phyloP scores from a whole-genome alignment of 2,113 vertebrate species.

The Pomatorhinus ruficollis region DNA sequence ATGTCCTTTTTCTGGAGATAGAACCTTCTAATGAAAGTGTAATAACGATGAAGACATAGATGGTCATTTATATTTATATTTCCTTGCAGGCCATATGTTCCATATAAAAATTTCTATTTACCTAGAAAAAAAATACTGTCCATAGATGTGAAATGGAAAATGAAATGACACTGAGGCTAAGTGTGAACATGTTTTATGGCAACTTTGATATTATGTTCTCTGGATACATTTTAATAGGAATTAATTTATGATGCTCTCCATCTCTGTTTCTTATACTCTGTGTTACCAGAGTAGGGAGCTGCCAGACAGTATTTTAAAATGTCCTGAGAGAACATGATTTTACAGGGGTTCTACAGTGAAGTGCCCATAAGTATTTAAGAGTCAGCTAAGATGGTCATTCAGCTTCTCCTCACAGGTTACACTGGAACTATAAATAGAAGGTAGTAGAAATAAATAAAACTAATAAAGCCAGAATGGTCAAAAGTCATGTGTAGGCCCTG shows the following conservation, averaged over 20 bases:
- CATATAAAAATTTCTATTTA: not conserved
- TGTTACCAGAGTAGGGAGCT: not conserved
- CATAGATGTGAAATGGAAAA: not conserved
- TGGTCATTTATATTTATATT: not conserved
- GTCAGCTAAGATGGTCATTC: constrained; percentile 2
- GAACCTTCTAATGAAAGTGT: not conserved
- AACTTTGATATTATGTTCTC: not conserved
- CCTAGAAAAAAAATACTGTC: not conserved
- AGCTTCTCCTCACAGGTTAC: not conserved
- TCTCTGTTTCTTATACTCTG: not conserved
- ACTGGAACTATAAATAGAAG: constrained; percentile 29
- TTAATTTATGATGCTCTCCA: not conserved
- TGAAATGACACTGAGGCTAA: not conserved
- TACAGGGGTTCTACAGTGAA: not conserved
- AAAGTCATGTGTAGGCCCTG: not conserved
- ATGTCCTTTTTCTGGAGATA: not conserved
- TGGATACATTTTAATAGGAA: not conserved
- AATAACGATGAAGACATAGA: not conserved
- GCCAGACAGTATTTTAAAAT: not conserved
- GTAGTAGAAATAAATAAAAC: constrained; percentile 42
- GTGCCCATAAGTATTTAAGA: not conserved
- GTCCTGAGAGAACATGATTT: not conserved
- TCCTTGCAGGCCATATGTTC: not conserved
- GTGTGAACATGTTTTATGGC: not conserved
- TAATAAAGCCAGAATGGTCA: constrained; percentile 8